Evolutionary conservation across 2,888 invertebrate genomes (phyloP).

Genomic region (Julus scanicus): DNA sequence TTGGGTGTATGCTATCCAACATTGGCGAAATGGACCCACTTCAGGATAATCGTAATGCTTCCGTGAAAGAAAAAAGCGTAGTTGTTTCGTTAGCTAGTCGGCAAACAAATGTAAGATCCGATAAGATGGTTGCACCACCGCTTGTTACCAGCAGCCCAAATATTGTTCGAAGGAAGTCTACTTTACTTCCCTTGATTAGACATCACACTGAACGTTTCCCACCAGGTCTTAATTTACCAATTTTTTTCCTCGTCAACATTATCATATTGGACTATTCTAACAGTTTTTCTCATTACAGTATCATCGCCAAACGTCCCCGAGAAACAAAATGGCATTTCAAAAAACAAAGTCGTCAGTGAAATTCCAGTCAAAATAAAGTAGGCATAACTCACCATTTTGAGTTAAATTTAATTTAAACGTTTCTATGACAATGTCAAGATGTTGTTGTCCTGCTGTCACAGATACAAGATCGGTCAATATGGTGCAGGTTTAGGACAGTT

Average conservation of each 20-base stretch:
- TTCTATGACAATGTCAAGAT: no score
- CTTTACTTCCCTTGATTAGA: neutral
- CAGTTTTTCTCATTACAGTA: neutral
- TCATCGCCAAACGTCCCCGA: neutral
- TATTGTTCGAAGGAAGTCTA: neutral
- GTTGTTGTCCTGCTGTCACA: constrained; percentile 65
- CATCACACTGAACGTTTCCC: neutral
- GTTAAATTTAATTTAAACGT: neutral
- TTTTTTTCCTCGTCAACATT: neutral
- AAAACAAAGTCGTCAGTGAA: neutral
- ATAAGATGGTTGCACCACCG: neutral
- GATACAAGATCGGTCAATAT: constrained; percentile 93
- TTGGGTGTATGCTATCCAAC: neutral
- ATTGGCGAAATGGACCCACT: neutral
- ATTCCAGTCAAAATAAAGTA: constrained; percentile 10
- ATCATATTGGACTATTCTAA: neutral
- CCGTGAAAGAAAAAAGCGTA: neutral
- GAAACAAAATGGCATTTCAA: neutral
- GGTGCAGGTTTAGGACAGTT: constrained; percentile 94
- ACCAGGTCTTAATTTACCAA: neutral
- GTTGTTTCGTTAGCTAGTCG: no score
- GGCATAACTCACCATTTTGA: neutral
- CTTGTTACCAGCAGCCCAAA: neutral
- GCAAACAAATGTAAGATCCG: neutral
- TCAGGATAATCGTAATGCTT: neutral